Percentiles rank a stretch among this genome's conserved stretches.
These are phyloP conservation scores for Scaeva pyrastri DNA, from an alignment of 2,888 invertebrate genomes.

Conservation along the genomic window DNA sequence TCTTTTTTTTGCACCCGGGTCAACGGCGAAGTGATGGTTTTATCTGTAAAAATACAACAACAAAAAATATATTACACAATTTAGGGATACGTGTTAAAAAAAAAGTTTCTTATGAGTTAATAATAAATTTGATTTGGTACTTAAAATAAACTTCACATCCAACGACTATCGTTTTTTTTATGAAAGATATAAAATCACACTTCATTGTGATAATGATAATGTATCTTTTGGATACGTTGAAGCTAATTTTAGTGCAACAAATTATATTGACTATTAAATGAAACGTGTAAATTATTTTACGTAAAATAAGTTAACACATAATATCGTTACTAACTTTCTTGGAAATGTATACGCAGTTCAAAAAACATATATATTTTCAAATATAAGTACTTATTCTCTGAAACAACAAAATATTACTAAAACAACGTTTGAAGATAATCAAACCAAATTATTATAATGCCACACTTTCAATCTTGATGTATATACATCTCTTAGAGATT, in stretches of 20 bases:
- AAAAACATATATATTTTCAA: too few relatives aligned
- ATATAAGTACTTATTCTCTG: neutral
- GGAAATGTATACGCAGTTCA: neutral
- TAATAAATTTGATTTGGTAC: neutral
- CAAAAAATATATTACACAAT: constrained; percentile 4
- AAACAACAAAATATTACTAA: neutral
- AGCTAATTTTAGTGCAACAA: constrained; percentile 11
- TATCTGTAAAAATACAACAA: constrained; percentile 26
- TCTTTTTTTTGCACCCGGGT: neutral
- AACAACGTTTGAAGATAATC: neutral
- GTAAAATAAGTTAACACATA: neutral
- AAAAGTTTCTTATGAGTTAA: neutral
- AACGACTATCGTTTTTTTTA: constrained; percentile 22
- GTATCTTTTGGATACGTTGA: neutral
- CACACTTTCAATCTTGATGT: neutral
- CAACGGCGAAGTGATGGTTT: neutral
- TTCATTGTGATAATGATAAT: too few relatives aligned
- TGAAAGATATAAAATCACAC: neutral
- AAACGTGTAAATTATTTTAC: constrained; percentile 9
- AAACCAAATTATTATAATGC: neutral
- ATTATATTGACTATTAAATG: neutral
- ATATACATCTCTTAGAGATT: neutral
- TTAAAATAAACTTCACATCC: constrained; percentile 15
- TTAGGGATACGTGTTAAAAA: neutral
- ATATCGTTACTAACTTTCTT: neutral